Conservation (phyloP, 2,797 vertebrate genomes). For the Thalassophryne amazonica region DNA sequence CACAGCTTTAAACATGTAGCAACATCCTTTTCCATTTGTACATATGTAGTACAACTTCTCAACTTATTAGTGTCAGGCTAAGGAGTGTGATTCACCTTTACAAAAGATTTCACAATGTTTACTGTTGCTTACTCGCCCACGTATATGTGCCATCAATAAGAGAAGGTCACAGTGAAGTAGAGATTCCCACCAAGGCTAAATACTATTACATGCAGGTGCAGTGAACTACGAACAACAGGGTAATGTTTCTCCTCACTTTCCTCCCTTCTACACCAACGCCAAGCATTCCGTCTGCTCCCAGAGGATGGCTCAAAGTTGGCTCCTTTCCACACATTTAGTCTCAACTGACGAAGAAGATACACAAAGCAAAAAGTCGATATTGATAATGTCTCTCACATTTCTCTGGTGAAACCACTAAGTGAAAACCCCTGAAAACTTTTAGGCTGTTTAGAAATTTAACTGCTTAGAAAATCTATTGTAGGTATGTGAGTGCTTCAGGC, state of each 20-base stretch:
- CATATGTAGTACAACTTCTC: slow-evolving; percentile 11
- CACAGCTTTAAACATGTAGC: slow-evolving; percentile 17
- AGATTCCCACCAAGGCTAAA: slow-evolving; percentile 22
- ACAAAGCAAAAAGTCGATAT: slow-evolving; percentile 24
- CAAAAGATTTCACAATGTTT: slow-evolving; percentile 14
- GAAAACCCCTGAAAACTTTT: slow-evolving; percentile 35
- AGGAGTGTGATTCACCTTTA: slow-evolving; percentile 2
- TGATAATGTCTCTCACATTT: slow-evolving; percentile 26
- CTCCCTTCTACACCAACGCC: background rate
- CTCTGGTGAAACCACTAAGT: slow-evolving; percentile 18
- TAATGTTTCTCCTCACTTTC: slow-evolving; percentile 3
- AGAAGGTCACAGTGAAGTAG: slow-evolving; percentile 16
- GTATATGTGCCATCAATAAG: slow-evolving; percentile 28
- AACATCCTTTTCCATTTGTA: slow-evolving; percentile 13
- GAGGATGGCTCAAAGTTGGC: slow-evolving; percentile 10
- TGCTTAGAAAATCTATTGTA: slow-evolving; percentile 37
- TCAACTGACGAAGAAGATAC: slow-evolving; percentile 33
- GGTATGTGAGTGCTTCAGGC: slow-evolving; percentile 29
- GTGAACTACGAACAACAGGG: slow-evolving; percentile 7
- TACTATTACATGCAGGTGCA: slow-evolving; percentile 9
- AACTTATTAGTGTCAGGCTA: slow-evolving; percentile 14
- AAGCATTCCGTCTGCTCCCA: slow-evolving; percentile 18
- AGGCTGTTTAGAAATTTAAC: slow-evolving; percentile 29
- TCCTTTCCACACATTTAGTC: slow-evolving; percentile 20
- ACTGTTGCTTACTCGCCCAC: slow-evolving; percentile 28